Evolutionary conservation across 1,140 invertebrate species (phyloP), one percentile per base, ranked within the genome.

Genomic region (Homarus americanus): DNA sequence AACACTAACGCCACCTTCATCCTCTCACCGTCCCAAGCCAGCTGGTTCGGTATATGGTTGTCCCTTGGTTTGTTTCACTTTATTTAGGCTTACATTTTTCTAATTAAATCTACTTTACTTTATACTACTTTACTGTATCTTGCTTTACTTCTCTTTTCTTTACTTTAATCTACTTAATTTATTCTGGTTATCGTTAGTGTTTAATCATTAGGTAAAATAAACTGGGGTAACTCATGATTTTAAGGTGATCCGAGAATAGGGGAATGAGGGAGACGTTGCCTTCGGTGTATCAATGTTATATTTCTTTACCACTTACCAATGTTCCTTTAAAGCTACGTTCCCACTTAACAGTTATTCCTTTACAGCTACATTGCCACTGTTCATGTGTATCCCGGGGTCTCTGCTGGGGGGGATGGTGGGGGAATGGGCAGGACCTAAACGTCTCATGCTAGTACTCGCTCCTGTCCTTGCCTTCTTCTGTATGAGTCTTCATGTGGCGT

Each of bases 301-400:
- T 24, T 5, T n/a, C 17, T 10, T n/a, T 12, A 5, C 72, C 36
- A 34, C 20, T 2, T 34, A 73, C 41, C 24, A 12, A 1, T 38
- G 38, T 41, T 79, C 41, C 10, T 41, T 38, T 38, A 41, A n/a
- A n/a, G n/a, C n/a, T n/a, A n/a, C n/a, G n/a, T n/a, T n/a, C n/a
- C n/a, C n/a, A n/a, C n/a, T n/a, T n/a, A n/a, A n/a, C n/a, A n/a
- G n/a, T n/a, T 38, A 40, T 41, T 79, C 41, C 10, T 36, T 24
- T 0, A 28, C 44, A 82, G 80, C 80, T 9, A 36, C 80, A 12
- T 24, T 66, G n/a, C 80, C 80, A 15, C 32, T 82, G 28, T 63
- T 82, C 32, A 82, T 82, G 80, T 63, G 34, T 17, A 66, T 66
- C 28, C 28, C 58, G 63, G 49, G 49, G 9, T 82, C 80, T 1